phyloP scores from a whole-genome alignment of 2,888 invertebrate species.

The Drosophila parthenogenetica region DNA sequence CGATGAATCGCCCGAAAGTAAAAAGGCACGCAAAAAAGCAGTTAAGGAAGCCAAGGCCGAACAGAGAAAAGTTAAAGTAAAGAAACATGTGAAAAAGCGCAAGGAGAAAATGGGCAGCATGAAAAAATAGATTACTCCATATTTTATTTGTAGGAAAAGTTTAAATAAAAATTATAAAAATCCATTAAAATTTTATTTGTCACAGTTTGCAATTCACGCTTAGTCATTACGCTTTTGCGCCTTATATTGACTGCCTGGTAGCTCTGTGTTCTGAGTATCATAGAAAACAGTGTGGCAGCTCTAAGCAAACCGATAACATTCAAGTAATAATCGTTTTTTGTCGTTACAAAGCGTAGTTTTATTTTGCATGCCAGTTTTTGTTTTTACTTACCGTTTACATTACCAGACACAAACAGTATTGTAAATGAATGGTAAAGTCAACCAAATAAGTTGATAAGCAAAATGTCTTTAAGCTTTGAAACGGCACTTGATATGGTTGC shows the following conservation, averaged over 20 bases:
- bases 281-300: background rate
- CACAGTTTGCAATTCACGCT: background rate
- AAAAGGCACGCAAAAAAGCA: slow-evolving; percentile 93
- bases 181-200: background rate
- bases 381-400: background rate
- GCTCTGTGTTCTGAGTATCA: background rate
- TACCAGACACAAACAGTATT: background rate
- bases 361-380: background rate
- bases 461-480: slow-evolving; percentile 16
- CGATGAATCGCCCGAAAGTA: slow-evolving; percentile 92
- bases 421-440: background rate
- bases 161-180: background rate
- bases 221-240: no score
- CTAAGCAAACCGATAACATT: slow-evolving; percentile 1
- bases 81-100: slow-evolving; percentile 97
- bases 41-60: slow-evolving; percentile 95
- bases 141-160: background rate
- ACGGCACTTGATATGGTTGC: slow-evolving; percentile 16
- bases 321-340: slow-evolving; percentile 2
- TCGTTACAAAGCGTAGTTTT: slow-evolving; percentile 4
- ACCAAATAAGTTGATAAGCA: background rate
- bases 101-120: slow-evolving; percentile 88
- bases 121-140: slow-evolving; percentile 82
- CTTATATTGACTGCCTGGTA: background rate
- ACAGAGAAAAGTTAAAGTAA: slow-evolving; percentile 94